These are phyloP conservation scores for Gonatopus flavifemur DNA, from an alignment of 1,140 invertebrate species.

Conservation along the genomic window DNA sequence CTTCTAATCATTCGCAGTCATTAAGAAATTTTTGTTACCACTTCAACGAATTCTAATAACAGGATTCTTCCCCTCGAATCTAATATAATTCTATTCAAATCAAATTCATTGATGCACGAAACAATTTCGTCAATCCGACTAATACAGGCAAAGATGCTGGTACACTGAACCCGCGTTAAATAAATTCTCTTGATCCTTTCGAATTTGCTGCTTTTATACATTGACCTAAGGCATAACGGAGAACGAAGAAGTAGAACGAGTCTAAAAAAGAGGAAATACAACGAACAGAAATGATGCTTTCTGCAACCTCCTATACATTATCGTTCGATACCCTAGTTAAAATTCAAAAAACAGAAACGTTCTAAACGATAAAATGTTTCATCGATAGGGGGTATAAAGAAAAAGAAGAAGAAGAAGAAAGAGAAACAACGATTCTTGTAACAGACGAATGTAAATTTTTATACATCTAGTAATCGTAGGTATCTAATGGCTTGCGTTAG, in stretches of 20 bases:
- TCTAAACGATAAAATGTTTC: background rate
- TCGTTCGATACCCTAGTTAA: too few species aligned
- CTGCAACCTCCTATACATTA: too few species aligned
- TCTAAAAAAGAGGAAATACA: constrained; percentile 15
- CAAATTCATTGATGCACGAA: too few species aligned
- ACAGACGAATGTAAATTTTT: background rate
- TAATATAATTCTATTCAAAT: too few species aligned
- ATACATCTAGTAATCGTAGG: too few species aligned
- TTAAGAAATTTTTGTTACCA: too few species aligned
- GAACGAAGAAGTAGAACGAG: constrained; percentile 23
- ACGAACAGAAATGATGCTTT: constrained; percentile 25
- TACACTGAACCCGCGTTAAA: constrained; percentile 30
- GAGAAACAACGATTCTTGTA: background rate
- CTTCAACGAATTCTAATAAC: too few species aligned
- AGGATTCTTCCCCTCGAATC: too few species aligned
- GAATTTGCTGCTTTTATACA: constrained; percentile 11
- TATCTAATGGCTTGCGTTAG: too few species aligned
- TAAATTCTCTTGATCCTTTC: constrained; percentile 20
- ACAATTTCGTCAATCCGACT: too few species aligned
- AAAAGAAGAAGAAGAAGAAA: background rate
- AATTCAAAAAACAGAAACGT: too few species aligned
- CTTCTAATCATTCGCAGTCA: too few species aligned
- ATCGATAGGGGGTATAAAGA: background rate
- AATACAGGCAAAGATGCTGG: constrained; percentile 27
- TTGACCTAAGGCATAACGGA: constrained; percentile 16